phyloP scores from a whole-genome alignment of 2,113 vertebrate genomes.

The Cettia cetti region DNA sequence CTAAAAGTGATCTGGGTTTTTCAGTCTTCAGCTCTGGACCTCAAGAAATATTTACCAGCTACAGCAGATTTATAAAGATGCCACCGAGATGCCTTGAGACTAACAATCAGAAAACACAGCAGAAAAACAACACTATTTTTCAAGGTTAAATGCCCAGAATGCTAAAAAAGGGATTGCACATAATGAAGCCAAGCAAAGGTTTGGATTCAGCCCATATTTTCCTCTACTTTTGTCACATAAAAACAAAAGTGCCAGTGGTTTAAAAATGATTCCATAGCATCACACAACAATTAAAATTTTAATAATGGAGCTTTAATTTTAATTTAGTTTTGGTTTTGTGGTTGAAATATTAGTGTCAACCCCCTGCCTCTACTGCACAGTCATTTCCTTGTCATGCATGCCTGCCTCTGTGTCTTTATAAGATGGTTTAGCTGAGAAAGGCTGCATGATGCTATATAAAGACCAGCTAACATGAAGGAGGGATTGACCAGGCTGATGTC shows the following conservation, averaged over 20 bases:
- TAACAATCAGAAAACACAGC: constrained; percentile 72
- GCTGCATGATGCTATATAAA: background rate
- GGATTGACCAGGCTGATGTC: background rate
- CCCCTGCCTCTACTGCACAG: background rate
- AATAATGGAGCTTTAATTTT: constrained; percentile 68
- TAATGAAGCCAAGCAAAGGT: constrained; percentile 60
- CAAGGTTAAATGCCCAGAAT: constrained; percentile 78
- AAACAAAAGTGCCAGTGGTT: constrained; percentile 19
- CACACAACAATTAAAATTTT: constrained; percentile 59
- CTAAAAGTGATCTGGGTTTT: constrained; percentile 70
- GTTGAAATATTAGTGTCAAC: background rate
- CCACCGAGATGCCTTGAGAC: constrained; percentile 73
- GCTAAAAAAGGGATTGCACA: constrained; percentile 70
- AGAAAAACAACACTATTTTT: constrained; percentile 73
- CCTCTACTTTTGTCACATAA: constrained; percentile 5
- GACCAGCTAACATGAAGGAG: background rate
- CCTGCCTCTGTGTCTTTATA: background rate
- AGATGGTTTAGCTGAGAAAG: background rate
- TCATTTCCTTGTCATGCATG: background rate
- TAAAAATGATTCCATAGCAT: constrained; percentile 42
- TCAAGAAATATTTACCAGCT: constrained; percentile 73
- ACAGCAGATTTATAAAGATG: constrained; percentile 76
- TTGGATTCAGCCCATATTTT: constrained; percentile 19
- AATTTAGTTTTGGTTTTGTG: constrained; percentile 46
- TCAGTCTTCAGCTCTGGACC: constrained; percentile 59